A percentile compares a stretch with the other conserved stretches of the same genome.
Evolutionary conservation across 1,140 invertebrate genomes (phyloP).

Genomic region (Leptinotarsa texana): DNA sequence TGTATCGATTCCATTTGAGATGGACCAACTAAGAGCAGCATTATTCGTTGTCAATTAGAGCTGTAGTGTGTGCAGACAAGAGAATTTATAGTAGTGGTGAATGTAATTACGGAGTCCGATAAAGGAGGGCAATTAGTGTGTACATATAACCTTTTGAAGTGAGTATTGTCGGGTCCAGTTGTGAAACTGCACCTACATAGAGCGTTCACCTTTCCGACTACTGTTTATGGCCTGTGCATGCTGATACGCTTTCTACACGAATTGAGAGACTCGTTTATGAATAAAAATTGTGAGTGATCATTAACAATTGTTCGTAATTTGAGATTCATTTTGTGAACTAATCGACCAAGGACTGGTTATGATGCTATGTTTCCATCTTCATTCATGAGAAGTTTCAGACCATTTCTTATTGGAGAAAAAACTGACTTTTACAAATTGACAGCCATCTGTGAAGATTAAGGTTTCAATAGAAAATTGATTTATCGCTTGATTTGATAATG

Average conservation of each 20-base stretch:
- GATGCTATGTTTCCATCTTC: too few relatives aligned
- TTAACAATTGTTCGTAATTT: too few relatives aligned
- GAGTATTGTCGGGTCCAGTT: slow-evolving; percentile 2
- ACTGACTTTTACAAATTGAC: too few relatives aligned
- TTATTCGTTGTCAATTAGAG: background rate
- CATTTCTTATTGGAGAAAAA: too few relatives aligned
- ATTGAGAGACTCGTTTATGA: background rate
- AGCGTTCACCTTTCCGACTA: background rate
- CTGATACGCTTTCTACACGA: background rate
- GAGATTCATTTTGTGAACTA: too few relatives aligned
- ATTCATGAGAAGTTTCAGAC: too few relatives aligned
- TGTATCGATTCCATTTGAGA: too few relatives aligned
- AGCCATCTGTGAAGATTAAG: too few relatives aligned
- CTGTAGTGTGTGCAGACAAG: background rate
- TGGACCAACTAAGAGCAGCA: background rate
- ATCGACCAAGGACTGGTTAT: too few relatives aligned
- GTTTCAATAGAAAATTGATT: too few relatives aligned
- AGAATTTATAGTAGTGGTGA: slow-evolving; percentile 6
- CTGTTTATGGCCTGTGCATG: background rate
- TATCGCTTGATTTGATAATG: too few relatives aligned
- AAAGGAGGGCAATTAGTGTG: background rate
- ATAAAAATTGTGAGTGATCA: too few relatives aligned
- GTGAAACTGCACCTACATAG: background rate
- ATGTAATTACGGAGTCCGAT: slow-evolving; percentile 5
- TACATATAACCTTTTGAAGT: background rate